phyloP scores from a whole-genome alignment of 2,797 vertebrate species.

The Chelon labrosus region DNA sequence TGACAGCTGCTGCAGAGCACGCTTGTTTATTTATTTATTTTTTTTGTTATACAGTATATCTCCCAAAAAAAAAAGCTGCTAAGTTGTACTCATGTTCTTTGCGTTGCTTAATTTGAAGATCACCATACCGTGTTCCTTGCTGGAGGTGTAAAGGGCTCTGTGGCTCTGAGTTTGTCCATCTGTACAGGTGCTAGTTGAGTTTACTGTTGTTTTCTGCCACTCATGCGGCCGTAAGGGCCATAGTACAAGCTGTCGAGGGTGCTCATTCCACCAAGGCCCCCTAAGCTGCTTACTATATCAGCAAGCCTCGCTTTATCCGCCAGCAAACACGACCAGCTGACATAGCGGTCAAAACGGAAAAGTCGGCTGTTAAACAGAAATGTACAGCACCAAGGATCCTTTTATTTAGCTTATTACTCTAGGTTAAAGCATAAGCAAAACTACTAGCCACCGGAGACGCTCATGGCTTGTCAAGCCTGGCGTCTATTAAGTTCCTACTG shows the following conservation, averaged over 20 bases:
- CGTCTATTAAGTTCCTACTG: conserved; percentile 8
- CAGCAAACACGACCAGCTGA: conserved; percentile 28
- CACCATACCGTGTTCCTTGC: too few relatives aligned
- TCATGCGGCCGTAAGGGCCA: conserved; percentile 27
- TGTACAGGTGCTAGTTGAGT: conserved; percentile 31
- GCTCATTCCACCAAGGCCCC: conserved; percentile 35
- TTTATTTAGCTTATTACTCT: neutral
- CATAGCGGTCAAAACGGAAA: neutral
- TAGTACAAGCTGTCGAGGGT: conserved; percentile 36
- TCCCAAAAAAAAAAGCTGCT: neutral
- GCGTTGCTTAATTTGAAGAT: neutral
- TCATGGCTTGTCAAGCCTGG: conserved; percentile 1
- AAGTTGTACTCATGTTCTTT: neutral
- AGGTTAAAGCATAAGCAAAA: neutral
- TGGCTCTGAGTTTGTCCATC: conserved; percentile 13
- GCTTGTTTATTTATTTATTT: neutral
- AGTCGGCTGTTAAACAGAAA: neutral
- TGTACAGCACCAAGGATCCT: too few relatives aligned
- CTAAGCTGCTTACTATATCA: conserved; percentile 64
- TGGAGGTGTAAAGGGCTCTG: conserved; percentile 2
- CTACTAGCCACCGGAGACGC: neutral
- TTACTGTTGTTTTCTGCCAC: conserved; percentile 20
- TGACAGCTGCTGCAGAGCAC: neutral
- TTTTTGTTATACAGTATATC: neutral
- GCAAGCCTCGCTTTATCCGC: conserved; percentile 33